Evolutionary conservation across 1,140 invertebrate species (phyloP).

Genomic region (Aphelinus atriplicis): DNA sequence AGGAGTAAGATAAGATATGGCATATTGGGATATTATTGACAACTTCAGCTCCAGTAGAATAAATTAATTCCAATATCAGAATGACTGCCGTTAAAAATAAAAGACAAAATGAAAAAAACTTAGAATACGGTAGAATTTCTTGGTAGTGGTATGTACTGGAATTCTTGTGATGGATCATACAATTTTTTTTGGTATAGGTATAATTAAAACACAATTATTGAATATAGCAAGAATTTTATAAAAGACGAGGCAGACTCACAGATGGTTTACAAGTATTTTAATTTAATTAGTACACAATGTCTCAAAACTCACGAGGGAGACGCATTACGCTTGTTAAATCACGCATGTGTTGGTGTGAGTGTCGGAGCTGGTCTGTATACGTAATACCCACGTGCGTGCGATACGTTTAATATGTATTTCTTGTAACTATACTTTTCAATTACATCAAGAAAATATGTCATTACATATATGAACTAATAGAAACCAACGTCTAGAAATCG

Average conservation of each 20-base stretch:
- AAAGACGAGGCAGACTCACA: conserved; percentile 64
- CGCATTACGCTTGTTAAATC: conserved; percentile 43
- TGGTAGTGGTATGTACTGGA: too few relatives aligned
- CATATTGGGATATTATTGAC: too few relatives aligned
- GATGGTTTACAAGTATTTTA: conserved; percentile 59
- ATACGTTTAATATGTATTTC: conserved; percentile 6
- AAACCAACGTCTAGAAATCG: conserved; percentile 14
- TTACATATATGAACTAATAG: conserved; percentile 8
- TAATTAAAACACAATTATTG: conserved; percentile 46
- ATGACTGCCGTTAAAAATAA: too few relatives aligned
- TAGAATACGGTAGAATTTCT: too few relatives aligned
- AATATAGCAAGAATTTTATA: conserved; percentile 65
- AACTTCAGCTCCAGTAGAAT: too few relatives aligned
- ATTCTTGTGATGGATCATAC: too few relatives aligned
- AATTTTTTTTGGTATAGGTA: conserved; percentile 3
- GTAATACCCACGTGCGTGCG: neutral
- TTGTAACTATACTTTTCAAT: conserved; percentile 1
- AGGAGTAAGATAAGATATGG: too few relatives aligned
- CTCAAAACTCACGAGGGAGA: conserved; percentile 41
- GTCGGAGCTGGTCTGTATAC: neutral
- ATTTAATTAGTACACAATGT: conserved; percentile 42
- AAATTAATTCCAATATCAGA: too few relatives aligned
- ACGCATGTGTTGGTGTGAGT: neutral
- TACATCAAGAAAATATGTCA: conserved; percentile 31
- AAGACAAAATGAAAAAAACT: too few relatives aligned